Evolutionary conservation across 2,797 vertebrate species (phyloP), one percentile per base, ranked within the genome.

Genomic region (Tinamus major): DNA sequence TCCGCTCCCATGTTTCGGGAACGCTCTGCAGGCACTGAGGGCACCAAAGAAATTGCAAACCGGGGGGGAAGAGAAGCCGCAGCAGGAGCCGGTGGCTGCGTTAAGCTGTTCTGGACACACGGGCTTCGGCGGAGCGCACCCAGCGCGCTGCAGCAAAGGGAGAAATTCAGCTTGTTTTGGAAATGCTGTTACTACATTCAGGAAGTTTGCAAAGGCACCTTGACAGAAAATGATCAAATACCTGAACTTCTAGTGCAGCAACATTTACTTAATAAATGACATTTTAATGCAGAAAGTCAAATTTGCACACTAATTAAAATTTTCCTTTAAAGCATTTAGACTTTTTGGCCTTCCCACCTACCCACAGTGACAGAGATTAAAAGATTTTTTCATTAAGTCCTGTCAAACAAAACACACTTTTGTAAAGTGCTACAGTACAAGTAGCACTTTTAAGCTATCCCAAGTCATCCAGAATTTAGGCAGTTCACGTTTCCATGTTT

Each of bases 261-360:
- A 96, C 97, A 97, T 98, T 98, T 97, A 97, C 97, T 97, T 94
- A 98, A 96, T 91, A 98, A 97, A 97, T 98, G 97, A 97, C 97
- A 98, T 98, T 97, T 98, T 97, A 97, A 97, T 97, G 95, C 96
- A 84, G 89, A 68, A 90, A 96, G 96, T 95, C 81, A 90, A 96
- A 98, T 98, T 97, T 97, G 96, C 98, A 98, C 98, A 97, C 96
- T 98, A 98, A 98, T 98, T 98, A 98, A 97, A 97, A 94, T 97
- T 96, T 97, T 95, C 95, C 95, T 97, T 96, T 97, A 97, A 97
- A 97, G 97, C 96, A 96, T 89, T 94, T 97, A 97, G 97, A 97
- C 96, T 97, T 97, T 96, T 97, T 95, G 97, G 96, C 98, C 97
- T 97, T 92, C 92, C 91, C 27, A 94, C 93, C 97, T 97, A 95